Evolutionary conservation across 2,113 vertebrate genomes (phyloP).

Genomic region (Colaptes auratus): DNA sequence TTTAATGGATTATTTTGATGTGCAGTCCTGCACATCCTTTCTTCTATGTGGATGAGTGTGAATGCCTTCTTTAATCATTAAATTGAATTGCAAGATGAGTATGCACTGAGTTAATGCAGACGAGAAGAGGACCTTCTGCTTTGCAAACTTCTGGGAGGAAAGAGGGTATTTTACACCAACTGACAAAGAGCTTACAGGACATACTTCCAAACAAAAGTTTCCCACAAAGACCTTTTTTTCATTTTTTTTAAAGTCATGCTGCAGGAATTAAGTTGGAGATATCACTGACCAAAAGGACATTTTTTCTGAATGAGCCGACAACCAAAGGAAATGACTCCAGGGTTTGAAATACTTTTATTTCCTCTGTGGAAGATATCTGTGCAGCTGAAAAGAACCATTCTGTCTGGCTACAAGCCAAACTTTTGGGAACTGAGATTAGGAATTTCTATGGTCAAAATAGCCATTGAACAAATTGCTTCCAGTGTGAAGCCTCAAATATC

Average conservation of each 20-base stretch:
- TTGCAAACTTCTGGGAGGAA: constrained; percentile 40
- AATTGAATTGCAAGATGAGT: not conserved
- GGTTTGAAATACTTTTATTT: constrained; percentile 87
- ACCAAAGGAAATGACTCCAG: constrained; percentile 89
- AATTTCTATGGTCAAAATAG: constrained; percentile 78
- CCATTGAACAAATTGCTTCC: constrained; percentile 79
- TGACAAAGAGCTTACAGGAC: constrained; percentile 63
- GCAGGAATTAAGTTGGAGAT: constrained; percentile 81
- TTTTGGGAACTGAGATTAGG: constrained; percentile 85
- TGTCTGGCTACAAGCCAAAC: constrained; percentile 73
- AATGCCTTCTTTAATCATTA: not conserved
- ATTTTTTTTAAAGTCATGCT: constrained; percentile 76
- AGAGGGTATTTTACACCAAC: constrained; percentile 50
- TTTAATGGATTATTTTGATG: not conserved
- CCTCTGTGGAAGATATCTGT: constrained; percentile 83
- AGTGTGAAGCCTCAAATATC: constrained; percentile 73
- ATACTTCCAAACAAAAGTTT: constrained; percentile 52
- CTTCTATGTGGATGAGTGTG: not conserved
- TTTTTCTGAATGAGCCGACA: constrained; percentile 81
- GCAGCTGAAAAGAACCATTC: constrained; percentile 77
- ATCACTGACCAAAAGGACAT: constrained; percentile 82
- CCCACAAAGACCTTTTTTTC: constrained; percentile 55
- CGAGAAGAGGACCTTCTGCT: constrained; percentile 34
- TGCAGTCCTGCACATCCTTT: not conserved
- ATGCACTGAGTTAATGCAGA: not conserved